Conservation (phyloP, 2,113 vertebrate species). For the Trichechus manatus region DNA sequence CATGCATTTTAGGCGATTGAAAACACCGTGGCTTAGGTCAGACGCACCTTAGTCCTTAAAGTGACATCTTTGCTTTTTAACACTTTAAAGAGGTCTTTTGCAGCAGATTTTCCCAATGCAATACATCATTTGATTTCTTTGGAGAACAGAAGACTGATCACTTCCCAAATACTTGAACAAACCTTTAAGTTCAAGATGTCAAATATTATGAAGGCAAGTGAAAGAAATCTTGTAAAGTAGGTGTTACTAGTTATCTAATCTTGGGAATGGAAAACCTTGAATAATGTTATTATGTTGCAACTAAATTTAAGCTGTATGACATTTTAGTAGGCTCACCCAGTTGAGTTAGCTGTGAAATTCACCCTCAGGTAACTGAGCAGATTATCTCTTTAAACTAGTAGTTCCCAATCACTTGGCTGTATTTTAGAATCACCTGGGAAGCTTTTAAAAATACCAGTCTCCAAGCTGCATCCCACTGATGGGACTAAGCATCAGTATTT, state of each 20-base stretch:
- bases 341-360: neutral
- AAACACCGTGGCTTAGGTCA: no score
- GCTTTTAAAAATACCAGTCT: neutral
- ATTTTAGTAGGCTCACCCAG: neutral
- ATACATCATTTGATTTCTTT: neutral
- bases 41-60: no score
- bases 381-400: neutral
- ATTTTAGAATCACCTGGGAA: neutral
- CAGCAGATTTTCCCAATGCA: no score
- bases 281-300: neutral
- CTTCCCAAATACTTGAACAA: neutral
- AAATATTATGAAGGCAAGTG: slow-evolving; percentile 10
- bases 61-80: no score
- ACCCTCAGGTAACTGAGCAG: neutral
- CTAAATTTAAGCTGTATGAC: neutral
- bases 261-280: neutral
- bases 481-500: neutral
- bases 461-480: neutral
- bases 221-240: neutral
- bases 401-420: neutral
- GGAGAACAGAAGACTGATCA: neutral
- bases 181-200: neutral
- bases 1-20: no score
- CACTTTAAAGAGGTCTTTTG: no score
- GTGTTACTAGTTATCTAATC: neutral